Percentiles rank a stretch among this genome's conserved stretches.
Conservation (phyloP, 2,797 vertebrate species). For the Artibeus jamaicensis region DNA sequence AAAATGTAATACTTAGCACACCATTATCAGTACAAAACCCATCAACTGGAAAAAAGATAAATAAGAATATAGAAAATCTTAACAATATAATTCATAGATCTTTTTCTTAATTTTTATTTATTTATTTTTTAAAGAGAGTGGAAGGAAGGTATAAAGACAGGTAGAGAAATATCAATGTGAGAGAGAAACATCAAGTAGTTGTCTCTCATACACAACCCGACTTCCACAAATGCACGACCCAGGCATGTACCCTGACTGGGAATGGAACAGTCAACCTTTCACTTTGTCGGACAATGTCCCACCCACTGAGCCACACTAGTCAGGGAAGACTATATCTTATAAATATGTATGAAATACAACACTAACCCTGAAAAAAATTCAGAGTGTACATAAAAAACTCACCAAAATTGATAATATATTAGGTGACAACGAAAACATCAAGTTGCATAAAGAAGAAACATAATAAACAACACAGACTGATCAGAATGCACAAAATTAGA, state of each 20-base stretch:
- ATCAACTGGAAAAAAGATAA: background rate
- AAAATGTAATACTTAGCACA: background rate
- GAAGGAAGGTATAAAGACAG: background rate
- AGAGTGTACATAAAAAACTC: background rate
- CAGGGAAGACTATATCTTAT: background rate
- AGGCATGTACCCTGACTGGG: too few relatives aligned
- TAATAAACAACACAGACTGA: background rate
- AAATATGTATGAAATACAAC: background rate
- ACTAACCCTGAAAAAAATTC: background rate
- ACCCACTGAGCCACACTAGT: too few relatives aligned
- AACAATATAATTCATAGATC: background rate
- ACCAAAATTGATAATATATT: background rate
- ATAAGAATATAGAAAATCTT: background rate
- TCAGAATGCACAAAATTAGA: background rate
- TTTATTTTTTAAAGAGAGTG: background rate
- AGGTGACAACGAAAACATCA: background rate
- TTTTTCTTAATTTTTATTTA: background rate
- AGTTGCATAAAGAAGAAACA: background rate
- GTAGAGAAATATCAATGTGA: background rate
- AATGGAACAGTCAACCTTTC: too few relatives aligned
- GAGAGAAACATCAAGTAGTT: background rate
- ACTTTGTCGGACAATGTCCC: too few relatives aligned
- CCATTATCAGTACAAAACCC: background rate
- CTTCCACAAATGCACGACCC: too few relatives aligned
- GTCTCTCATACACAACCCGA: background rate